Evolutionary conservation across 2,113 vertebrate species (phyloP).

Genomic region (Neomonachus schauinslandi): DNA sequence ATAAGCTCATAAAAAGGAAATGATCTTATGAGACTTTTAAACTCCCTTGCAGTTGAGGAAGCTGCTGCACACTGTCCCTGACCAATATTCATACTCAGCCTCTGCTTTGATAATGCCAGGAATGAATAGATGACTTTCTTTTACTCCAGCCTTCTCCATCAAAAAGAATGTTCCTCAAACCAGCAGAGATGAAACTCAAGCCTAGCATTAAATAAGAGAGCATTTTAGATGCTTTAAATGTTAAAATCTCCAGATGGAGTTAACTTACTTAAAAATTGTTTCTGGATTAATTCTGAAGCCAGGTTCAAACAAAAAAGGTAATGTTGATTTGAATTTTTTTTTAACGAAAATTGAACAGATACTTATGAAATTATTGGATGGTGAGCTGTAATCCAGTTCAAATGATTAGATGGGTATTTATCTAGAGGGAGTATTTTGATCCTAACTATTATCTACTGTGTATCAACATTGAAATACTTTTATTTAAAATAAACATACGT

Average conservation of each 20-base stretch:
- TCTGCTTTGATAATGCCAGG: neutral
- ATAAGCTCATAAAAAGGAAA: slow-evolving; percentile 24
- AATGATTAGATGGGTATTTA: slow-evolving; percentile 32
- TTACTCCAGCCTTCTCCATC: neutral
- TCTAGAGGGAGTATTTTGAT: slow-evolving; percentile 43
- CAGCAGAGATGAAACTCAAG: slow-evolving; percentile 12
- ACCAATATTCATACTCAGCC: neutral
- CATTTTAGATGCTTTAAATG: neutral
- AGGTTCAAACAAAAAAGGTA: neutral
- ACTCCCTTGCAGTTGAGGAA: neutral
- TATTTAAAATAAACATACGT: slow-evolving; percentile 1
- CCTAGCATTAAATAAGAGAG: neutral
- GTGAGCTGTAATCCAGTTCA: slow-evolving; percentile 13
- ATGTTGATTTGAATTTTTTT: slow-evolving; percentile 32
- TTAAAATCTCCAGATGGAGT: slow-evolving; percentile 4
- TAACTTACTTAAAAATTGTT: slow-evolving; percentile 4
- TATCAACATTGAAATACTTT: slow-evolving; percentile 45
- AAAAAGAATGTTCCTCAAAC: neutral
- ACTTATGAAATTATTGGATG: neutral
- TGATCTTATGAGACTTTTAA: neutral
- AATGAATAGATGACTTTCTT: slow-evolving; percentile 6
- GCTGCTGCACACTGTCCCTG: neutral
- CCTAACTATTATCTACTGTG: neutral
- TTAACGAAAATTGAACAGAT: slow-evolving; percentile 58
- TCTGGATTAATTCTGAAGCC: slow-evolving; percentile 22